Conservation (phyloP, 1,140 invertebrate species). For the Hyles euphorbiae region DNA sequence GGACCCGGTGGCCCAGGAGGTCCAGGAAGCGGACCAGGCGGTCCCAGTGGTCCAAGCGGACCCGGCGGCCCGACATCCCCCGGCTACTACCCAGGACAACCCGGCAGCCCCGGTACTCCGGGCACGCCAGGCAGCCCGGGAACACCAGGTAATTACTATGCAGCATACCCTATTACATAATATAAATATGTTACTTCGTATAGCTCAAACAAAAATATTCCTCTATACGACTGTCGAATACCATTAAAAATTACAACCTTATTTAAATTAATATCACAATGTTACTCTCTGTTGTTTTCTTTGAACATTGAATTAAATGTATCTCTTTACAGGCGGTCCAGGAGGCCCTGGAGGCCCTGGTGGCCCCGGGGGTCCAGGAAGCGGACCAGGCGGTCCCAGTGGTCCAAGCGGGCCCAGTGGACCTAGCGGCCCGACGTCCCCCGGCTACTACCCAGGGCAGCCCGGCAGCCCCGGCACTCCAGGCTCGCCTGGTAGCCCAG, state of each 20-base stretch:
- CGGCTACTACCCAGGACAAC: conserved; percentile 23
- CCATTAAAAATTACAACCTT: too few relatives aligned
- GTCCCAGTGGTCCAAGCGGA: conserved; percentile 13
- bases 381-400: conserved; percentile 12
- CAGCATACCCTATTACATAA: too few relatives aligned
- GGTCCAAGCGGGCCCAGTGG: conserved; percentile 15
- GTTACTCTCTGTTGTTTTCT: too few relatives aligned
- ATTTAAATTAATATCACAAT: too few relatives aligned
- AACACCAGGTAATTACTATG: conserved; percentile 22
- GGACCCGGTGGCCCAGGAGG: conserved; percentile 20
- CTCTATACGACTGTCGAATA: too few relatives aligned
- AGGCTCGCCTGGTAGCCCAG: conserved; percentile 14
- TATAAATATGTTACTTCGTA: too few relatives aligned
- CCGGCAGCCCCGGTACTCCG: conserved; percentile 27
- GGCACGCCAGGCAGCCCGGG: conserved; percentile 17
- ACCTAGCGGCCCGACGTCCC: conserved; percentile 16
- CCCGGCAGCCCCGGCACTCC: conserved; percentile 28
- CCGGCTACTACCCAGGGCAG: conserved; percentile 23
- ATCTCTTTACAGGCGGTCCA: conserved; percentile 7
- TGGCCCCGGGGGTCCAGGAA: conserved; percentile 14
- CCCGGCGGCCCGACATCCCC: conserved; percentile 17
- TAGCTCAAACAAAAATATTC: too few relatives aligned
- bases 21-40: conserved; percentile 9
- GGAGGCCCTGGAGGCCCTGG: conserved; percentile 22
- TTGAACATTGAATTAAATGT: too few relatives aligned